Evolutionary conservation across 30 jellyfish, hydroid and myxozoan genomes (phyloP).

Genomic region (Sanderia malayensis): DNA sequence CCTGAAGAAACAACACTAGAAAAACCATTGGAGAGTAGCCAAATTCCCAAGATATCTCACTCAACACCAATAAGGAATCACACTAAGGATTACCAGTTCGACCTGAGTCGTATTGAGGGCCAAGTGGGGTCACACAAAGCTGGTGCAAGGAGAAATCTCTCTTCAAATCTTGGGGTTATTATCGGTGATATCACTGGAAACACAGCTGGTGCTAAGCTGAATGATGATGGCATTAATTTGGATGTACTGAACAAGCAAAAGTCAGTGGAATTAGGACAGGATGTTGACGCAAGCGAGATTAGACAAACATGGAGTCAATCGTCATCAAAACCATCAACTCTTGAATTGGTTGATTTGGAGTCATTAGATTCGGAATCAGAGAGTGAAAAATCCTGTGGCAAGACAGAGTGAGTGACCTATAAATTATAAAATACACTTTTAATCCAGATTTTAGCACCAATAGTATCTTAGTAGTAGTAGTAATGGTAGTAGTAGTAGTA

Average conservation of each 20-base stretch:
- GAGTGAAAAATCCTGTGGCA: no score
- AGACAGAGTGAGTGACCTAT: no score
- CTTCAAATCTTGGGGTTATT: slow-evolving; percentile 54
- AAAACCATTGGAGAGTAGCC: no score
- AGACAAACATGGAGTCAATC: neutral
- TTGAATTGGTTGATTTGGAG: neutral
- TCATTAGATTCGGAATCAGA: neutral
- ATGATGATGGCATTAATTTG: neutral
- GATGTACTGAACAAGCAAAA: neutral
- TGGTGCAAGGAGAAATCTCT: neutral
- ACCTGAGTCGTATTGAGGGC: neutral
- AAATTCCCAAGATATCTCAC: neutral
- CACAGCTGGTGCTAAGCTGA: neutral
- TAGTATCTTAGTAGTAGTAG: no score
- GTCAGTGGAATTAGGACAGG: neutral
- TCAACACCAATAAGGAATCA: slow-evolving; percentile 1
- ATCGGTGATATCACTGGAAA: slow-evolving; percentile 48
- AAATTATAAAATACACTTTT: no score
- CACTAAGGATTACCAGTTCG: neutral
- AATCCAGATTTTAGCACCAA: no score
- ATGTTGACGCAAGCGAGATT: neutral
- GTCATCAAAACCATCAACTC: slow-evolving; percentile 6
- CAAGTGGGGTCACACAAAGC: neutral
- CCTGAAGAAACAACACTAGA: no score
- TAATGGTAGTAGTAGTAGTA: no score